Evolutionary conservation across 2,797 vertebrate genomes (phyloP).

Genomic region (Sebastes kiyomatsui): DNA sequence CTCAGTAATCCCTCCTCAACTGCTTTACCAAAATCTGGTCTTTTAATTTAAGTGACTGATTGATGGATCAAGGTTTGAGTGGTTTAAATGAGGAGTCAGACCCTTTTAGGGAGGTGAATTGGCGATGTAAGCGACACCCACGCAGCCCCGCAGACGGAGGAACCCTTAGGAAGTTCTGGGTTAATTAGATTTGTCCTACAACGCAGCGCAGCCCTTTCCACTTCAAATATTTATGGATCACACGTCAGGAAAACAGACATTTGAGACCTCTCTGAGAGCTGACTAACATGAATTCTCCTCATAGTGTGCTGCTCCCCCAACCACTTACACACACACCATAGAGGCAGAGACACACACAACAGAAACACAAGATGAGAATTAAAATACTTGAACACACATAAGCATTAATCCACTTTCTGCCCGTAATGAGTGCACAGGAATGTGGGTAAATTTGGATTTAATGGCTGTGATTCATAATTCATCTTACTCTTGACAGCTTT

Average conservation of each 20-base stretch:
- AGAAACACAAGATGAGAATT: slow-evolving; percentile 39
- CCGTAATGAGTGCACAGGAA: slow-evolving; percentile 42
- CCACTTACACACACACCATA: slow-evolving; percentile 5
- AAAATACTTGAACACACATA: slow-evolving; percentile 43
- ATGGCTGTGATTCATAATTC: slow-evolving; percentile 47
- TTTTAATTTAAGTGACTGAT: slow-evolving; percentile 41
- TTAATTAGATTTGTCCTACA: slow-evolving; percentile 85
- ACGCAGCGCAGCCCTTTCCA: slow-evolving; percentile 76
- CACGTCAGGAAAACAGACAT: slow-evolving; percentile 82
- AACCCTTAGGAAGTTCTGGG: slow-evolving; percentile 77
- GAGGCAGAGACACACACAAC: slow-evolving; percentile 22
- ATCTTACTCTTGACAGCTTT: slow-evolving; percentile 16
- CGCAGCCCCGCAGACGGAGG: slow-evolving; percentile 55
- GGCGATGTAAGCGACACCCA: slow-evolving; percentile 64
- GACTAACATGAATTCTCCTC: slow-evolving; percentile 71
- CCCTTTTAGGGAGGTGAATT: slow-evolving; percentile 66
- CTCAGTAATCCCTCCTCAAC: not conserved
- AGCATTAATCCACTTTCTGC: slow-evolving; percentile 27
- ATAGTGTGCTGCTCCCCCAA: slow-evolving; percentile 33
- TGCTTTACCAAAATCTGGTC: slow-evolving; percentile 3
- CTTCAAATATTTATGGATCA: slow-evolving; percentile 85
- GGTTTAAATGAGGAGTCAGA: slow-evolving; percentile 63
- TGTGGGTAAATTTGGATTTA: slow-evolving; percentile 39
- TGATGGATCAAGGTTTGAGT: slow-evolving; percentile 49
- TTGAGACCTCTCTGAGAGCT: slow-evolving; percentile 77